A percentile compares a stretch with the other conserved stretches of the same genome.
These are phyloP conservation scores for Periophthalmus magnuspinnatus DNA, from an alignment of 2,797 vertebrate species.

Conservation along the genomic window DNA sequence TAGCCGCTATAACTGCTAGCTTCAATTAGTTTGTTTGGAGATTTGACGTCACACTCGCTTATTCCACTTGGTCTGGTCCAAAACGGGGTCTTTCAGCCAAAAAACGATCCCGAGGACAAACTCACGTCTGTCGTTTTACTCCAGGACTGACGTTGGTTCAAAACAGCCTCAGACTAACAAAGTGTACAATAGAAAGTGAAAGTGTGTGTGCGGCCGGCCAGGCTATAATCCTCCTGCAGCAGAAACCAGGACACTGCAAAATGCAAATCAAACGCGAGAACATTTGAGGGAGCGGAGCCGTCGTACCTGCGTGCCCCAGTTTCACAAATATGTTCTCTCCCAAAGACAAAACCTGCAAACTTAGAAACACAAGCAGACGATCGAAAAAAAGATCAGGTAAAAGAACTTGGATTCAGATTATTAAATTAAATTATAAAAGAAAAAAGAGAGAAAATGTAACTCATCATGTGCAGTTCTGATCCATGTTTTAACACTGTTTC, in stretches of 20 bases:
- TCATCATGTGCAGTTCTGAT: too few species aligned
- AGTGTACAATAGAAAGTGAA: background rate
- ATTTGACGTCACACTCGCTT: too few species aligned
- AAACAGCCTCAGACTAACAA: background rate
- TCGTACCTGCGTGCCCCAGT: background rate
- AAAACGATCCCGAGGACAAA: too few species aligned
- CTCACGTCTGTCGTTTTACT: too few species aligned
- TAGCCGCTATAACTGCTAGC: too few species aligned
- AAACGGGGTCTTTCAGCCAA: too few species aligned
- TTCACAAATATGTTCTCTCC: background rate
- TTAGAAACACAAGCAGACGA: background rate
- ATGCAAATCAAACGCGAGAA: background rate
- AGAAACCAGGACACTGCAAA: conserved; percentile 2
- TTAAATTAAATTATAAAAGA: too few species aligned
- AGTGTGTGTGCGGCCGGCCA: background rate
- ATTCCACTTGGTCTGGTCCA: too few species aligned
- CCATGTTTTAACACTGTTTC: too few species aligned
- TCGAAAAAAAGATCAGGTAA: background rate
- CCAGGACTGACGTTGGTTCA: background rate
- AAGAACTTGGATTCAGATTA: background rate
- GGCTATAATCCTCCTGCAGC: background rate
- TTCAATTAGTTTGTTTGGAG: too few species aligned
- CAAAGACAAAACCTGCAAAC: background rate
- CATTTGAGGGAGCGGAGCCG: background rate
- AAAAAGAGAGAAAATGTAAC: too few species aligned